These are phyloP conservation scores for Hystrix cristata DNA, from an alignment of 2,113 vertebrate species.

Conservation along the genomic window DNA sequence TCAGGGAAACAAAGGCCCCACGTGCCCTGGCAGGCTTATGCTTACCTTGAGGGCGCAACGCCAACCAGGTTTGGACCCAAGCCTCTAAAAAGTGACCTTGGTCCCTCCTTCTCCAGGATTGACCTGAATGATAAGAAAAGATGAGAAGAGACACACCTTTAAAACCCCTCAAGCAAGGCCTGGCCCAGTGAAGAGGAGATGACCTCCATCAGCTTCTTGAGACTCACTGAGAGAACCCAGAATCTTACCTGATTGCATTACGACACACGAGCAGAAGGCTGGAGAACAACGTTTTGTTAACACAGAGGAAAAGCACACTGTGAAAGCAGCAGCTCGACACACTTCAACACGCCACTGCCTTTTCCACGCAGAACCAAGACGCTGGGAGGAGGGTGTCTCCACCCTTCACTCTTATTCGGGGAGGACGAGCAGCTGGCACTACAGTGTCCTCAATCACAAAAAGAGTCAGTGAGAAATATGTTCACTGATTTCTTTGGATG, in stretches of 20 bases:
- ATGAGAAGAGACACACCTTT: conserved; percentile 39
- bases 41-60: conserved; percentile 98
- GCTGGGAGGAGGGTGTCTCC: not conserved
- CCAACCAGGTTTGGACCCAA: conserved; percentile 98
- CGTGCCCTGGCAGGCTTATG: not conserved
- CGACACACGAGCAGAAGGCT: not conserved
- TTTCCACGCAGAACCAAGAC: not conserved
- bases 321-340: not conserved
- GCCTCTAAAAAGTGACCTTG: conserved; percentile 97
- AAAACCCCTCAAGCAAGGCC: not conserved
- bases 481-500: not conserved
- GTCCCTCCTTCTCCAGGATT: conserved; percentile 98
- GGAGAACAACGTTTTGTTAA: not conserved
- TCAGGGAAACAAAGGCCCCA: not conserved
- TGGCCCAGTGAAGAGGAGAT: not conserved
- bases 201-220: not conserved
- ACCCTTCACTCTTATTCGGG: not conserved
- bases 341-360: not conserved
- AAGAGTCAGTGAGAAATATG: not conserved
- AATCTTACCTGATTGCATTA: not conserved
- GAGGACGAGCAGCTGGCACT: not conserved
- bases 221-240: not conserved
- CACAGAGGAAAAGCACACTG: not conserved
- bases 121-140: conserved; percentile 89
- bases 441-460: not conserved